phyloP scores from a whole-genome alignment of 2,888 invertebrate genomes.

The Heliconius charithonia region DNA sequence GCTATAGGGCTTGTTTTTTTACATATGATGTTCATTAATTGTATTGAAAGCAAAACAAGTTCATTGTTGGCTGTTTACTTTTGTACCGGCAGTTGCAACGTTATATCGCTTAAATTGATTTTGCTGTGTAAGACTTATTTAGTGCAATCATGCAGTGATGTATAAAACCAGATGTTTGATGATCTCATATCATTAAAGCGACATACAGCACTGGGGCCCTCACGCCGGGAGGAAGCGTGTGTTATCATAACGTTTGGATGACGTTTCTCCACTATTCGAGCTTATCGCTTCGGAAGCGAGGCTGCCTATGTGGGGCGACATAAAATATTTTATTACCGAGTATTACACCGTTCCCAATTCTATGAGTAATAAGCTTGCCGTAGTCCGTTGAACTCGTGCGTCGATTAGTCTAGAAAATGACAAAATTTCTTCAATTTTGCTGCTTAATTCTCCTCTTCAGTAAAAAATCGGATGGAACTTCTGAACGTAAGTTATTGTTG shows the following conservation, averaged over 20 bases:
- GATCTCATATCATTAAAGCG: constrained; percentile 32
- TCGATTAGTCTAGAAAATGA: constrained; percentile 59
- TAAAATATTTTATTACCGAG: constrained; percentile 58
- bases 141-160: constrained; percentile 10
- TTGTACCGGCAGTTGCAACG: not conserved
- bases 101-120: not conserved
- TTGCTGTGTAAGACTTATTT: not conserved
- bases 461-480: constrained; percentile 51
- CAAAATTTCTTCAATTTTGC: constrained; percentile 50
- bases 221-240: constrained; percentile 28
- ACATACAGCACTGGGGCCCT: constrained; percentile 8
- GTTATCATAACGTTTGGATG: constrained; percentile 33
- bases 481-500: constrained; percentile 51
- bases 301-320: constrained; percentile 63
- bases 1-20: not conserved
- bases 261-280: constrained; percentile 35
- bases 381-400: constrained; percentile 62
- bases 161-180: constrained; percentile 38
- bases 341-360: constrained; percentile 57
- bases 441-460: constrained; percentile 52
- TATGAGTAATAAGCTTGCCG: constrained; percentile 58
- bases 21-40: constrained; percentile 17
- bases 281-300: constrained; percentile 71
- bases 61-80: not conserved
- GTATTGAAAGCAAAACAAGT: not conserved